Base-by-base conservation (phyloP, 2,888 invertebrate genomes). In the Acanthacorydalis orientalis region DNA sequence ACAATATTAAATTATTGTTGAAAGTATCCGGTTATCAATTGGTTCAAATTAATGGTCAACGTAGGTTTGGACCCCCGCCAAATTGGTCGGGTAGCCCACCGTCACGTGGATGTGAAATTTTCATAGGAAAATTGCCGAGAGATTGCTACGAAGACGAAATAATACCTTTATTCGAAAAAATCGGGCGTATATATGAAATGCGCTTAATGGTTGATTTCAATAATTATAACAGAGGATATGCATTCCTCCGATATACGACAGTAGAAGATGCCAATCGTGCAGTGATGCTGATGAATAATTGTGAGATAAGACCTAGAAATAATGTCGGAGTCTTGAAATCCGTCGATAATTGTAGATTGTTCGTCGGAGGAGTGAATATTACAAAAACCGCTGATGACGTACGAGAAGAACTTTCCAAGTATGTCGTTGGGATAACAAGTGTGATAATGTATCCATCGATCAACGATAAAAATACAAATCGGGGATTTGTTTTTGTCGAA, bases 401-500 rank as follows among this genome's bases (percentile, higher is more conserved):
- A 16, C 45, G 65, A 3, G 60, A 66, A 0, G 74, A 75, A 53
- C 68, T 88, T 49, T 65, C 68, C 1, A 73, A 75, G 53, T 67
- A 77, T 0, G 78, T 85, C 0, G 72, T 74, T 1, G 86, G 82
- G 0, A 9, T 37, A 14, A 14, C 6, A 37, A n/a, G 16, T 16
- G 70, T 84, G 1, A 78, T 80, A 39, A 65, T 86, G 47, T 84
- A 84, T 60, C 75, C 75, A 1, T 63, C 62, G 53, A 66, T 70
- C 4, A 63, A 68, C 11, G 74, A 79, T 57, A 75, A 75, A 49
- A 64, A 68, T 0, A 68, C 77, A 53, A 88, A 86, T 60, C 68
- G 88, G 32, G 88, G 89, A 0, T 90, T 83, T 58, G 86, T 83
- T 1, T 89, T 90, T 58, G 80, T 88, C 31, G 88, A 90, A 61